Conservation (phyloP, 2,113 vertebrate species). For the Hyperoodon ampullatus region DNA sequence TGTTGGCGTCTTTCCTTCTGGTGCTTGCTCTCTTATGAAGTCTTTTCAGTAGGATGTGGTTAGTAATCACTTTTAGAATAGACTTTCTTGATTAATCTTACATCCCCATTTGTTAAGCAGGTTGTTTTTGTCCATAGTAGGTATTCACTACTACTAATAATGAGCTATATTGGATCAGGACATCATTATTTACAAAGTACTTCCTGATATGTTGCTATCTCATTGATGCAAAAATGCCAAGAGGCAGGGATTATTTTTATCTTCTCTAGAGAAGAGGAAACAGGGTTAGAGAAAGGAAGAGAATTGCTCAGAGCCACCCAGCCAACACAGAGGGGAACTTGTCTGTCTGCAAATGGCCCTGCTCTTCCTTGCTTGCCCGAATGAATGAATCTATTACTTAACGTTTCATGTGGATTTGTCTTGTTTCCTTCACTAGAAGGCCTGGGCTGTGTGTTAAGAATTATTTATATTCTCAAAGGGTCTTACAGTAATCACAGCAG, state of each 20-base stretch:
- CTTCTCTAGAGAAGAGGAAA: not conserved
- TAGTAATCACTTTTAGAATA: not conserved
- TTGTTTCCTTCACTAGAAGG: constrained; percentile 9
- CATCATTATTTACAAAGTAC: constrained; percentile 10
- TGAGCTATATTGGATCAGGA: not conserved
- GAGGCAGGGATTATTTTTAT: constrained; percentile 1
- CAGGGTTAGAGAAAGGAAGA: constrained; percentile 7
- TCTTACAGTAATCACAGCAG: constrained; percentile 39
- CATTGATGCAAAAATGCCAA: not conserved
- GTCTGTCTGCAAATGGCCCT: not conserved
- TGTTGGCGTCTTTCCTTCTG: not conserved
- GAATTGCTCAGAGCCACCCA: not conserved
- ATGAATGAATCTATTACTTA: not conserved
- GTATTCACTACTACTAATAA: not conserved
- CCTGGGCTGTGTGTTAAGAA: not conserved
- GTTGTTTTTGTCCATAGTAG: not conserved
- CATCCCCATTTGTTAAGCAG: not conserved
- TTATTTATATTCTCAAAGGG: not conserved
- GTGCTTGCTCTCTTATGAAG: not conserved
- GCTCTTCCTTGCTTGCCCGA: not conserved
- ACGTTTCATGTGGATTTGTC: not conserved
- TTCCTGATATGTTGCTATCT: not conserved
- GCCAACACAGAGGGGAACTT: not conserved
- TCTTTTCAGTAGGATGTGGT: not conserved
- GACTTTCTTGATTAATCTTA: not conserved